Evolutionary conservation across 2,797 vertebrate genomes (phyloP), one percentile per base, ranked within the genome.

Genomic region (Paedocypris micromegethes): DNA sequence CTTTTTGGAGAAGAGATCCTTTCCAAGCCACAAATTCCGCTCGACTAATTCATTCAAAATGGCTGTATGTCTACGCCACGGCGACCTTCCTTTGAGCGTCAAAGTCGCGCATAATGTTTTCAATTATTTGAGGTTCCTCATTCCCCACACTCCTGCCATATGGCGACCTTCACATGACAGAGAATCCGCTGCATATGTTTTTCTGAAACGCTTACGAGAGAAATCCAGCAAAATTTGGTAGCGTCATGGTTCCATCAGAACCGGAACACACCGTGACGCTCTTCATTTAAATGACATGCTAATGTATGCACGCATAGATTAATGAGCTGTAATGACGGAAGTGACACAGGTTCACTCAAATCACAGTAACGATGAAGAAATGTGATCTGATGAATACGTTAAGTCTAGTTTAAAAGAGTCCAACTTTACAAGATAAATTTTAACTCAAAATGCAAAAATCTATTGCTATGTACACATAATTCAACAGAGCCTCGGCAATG

Each of bases 111-210:
- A 64, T 79, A 74, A 77, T 73, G 43, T 60, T 66, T 51, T 63
- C 70, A 66, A 70, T 78, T 77, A 80, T 77, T 78, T 69, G 75
- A 79, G 67, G 70, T 70, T 62, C 74, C 51, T 72, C 66, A 75
- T 55, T 81, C 54, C 43, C 66, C 38, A 60, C 62, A 44, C 63
- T 64, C 37, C 57, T 5, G 46, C 79, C 84, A 83, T 85, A 82
- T 80, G 83, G 81, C 78, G 77, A 78, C 82, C 84, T 82, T 74
- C 45, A 68, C 46, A 50, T 56, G 57, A 49, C 57, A 41, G 49
- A 66, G 52, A 39, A 44, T 49, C 6, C 9, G 47, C 56, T 64
- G 51, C 56, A 49, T 51, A 38, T n/a, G 9, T 5, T 6, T 9
- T 40, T 9, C 55, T 42, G 44, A 23, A 51, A 52, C 3, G 49